Base-by-base conservation (phyloP, 2,113 vertebrate genomes). In the Lycocorax pyrrhopterus region DNA sequence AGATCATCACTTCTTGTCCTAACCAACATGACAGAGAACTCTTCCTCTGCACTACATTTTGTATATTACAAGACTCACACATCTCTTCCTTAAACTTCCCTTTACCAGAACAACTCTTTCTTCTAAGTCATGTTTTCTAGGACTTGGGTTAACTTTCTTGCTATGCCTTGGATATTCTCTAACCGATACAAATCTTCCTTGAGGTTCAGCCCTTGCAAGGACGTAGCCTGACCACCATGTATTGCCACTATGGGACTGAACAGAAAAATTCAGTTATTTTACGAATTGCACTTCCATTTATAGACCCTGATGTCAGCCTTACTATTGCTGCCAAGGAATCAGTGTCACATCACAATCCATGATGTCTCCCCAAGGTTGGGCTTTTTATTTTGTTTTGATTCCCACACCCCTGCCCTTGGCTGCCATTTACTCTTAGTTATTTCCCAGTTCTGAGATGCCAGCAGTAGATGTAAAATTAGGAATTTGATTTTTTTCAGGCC, bases 341-440 rank as follows among this genome's bases (percentile, higher is more conserved):
- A 39, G 9, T 20, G 62, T 41, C 74, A 76, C 26, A 18, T 30
- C 64, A 17, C 26, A 69, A 30, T 14, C 18, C 13, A 29, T 15
- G 13, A 0, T 14, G 30, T 26, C 44, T 22, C 39, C 30, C 43
- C 32, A 44, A 20, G 19, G 5, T 0, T 55, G 6, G 14, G 4
- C 7, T 37, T 56, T 30, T 51, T 12, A n/a, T 26, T 82, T 56
- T 44, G 2, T 44, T 72, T 56, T 30, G 27, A 66, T 71, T 78
- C 30, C n/a, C n/a, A 67, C 9, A 76, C 3, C 7, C 9, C 16
- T 63, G 33, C 19, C n/a, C 22, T 13, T 17, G 27, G 25, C n/a
- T 64, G 63, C 16, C 49, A 72, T 35, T 49, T 72, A 39, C 12
- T 52, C 27, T 26, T 51, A 12, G 4, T 52, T 59, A 68, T 69